Evolutionary conservation across 2,888 invertebrate species (phyloP).

Genomic region (Autographa gamma): DNA sequence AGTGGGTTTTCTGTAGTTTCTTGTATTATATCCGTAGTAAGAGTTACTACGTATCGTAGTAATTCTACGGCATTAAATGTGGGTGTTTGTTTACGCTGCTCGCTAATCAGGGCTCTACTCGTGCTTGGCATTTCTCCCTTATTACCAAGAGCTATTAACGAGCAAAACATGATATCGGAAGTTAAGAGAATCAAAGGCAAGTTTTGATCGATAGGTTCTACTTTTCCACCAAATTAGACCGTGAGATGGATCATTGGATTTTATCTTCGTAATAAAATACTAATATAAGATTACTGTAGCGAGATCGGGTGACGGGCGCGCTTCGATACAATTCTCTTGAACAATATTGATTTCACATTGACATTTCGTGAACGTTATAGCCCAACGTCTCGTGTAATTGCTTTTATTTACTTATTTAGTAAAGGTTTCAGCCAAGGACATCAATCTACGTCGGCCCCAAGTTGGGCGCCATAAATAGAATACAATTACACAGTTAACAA

Average conservation of each 20-base stretch:
- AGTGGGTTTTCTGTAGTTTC: slow-evolving; percentile 32
- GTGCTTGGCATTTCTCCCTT: slow-evolving; percentile 16
- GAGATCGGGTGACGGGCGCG: slow-evolving; percentile 32
- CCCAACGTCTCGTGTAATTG: slow-evolving; percentile 46
- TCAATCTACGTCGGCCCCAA: slow-evolving; percentile 40
- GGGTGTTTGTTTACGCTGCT: slow-evolving; percentile 61
- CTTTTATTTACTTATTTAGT: slow-evolving; percentile 50
- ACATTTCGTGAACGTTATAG: slow-evolving; percentile 47
- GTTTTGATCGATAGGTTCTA: slow-evolving; percentile 48
- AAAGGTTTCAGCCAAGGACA: slow-evolving; percentile 33
- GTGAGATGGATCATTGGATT: slow-evolving; percentile 44
- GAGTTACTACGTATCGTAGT: slow-evolving; percentile 55
- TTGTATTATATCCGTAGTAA: slow-evolving; percentile 34
- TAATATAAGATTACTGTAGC: slow-evolving; percentile 28
- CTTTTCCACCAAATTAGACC: slow-evolving; percentile 36
- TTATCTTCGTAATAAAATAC: slow-evolving; percentile 29
- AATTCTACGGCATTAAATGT: slow-evolving; percentile 49
- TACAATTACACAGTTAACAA: slow-evolving; percentile 21
- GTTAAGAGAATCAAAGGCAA: slow-evolving; percentile 47
- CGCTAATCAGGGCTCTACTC: slow-evolving; percentile 40
- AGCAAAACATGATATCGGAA: slow-evolving; percentile 32
- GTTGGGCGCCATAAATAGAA: slow-evolving; percentile 57
- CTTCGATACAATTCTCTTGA: slow-evolving; percentile 42
- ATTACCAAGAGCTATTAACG: slow-evolving; percentile 33
- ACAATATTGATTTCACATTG: slow-evolving; percentile 53